Base-by-base conservation (phyloP, 2,797 vertebrate genomes). In the Iguana delicatissima region DNA sequence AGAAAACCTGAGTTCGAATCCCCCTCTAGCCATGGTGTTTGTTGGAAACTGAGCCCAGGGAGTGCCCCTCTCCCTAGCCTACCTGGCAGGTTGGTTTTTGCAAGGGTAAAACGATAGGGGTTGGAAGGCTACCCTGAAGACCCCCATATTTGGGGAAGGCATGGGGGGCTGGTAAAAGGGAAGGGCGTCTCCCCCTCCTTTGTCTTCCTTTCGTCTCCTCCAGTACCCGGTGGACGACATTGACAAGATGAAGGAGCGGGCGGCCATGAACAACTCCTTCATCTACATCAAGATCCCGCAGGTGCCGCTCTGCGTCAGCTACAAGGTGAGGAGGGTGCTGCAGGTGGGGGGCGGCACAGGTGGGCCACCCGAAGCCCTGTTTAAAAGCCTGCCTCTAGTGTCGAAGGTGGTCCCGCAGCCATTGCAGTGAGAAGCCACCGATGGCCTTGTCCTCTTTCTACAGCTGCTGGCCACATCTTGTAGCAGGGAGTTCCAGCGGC, bases 271-370 rank as follows among this genome's bases (percentile, higher is more conserved):
- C 97, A 99, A 99, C 95, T 99, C 99, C 88, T 99, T 99, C 96
- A 99, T 99, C 96, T 99, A 99, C 96, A 98, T 99, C 95, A 99
- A 99, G 97, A 99, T 99, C 96, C 99, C 99, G 0, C 99, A 99
- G 96, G 99, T 99, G 95, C 99, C 99, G 0, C 98, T 99, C 52
- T 99, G 99, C 35, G 99, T 99, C 97, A 99, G 99, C 98, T 99
- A 99, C 93, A 99, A 99, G 98, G 99, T 99, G 76, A 4, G 97
- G 26, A n/a, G 0, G 38, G 57, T 4, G n/a, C 29, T 22, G 16
- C 22, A n/a, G 57, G 2, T 9, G 6, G 67, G 29, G 0, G 10
- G 18, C 0, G 26, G 80, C 57, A 52, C 52, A 12, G 52, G 52
- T 52, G 52, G 52, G 52, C 52, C 52, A 12, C 8, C 52, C 52